Evolutionary conservation across 2,888 invertebrate genomes (phyloP).

Genomic region (Celastrina argiolus): DNA sequence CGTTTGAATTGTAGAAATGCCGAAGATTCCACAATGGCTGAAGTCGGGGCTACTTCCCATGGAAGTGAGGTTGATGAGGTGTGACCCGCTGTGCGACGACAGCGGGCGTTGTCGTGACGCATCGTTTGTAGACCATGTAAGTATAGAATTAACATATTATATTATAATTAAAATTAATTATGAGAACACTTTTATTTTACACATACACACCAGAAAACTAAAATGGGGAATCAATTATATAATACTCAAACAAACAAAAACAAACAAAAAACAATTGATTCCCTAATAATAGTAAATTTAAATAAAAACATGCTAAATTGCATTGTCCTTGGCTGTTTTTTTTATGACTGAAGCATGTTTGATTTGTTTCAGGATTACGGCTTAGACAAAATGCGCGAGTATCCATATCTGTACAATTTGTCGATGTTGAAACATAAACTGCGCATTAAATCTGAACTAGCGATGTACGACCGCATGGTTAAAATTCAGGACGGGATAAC

Average conservation of each 20-base stretch:
- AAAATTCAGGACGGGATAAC: constrained; percentile 45
- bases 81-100: constrained; percentile 47
- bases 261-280: too few species aligned
- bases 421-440: constrained; percentile 27
- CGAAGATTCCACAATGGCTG: constrained; percentile 39
- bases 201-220: too few species aligned
- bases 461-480: constrained; percentile 46
- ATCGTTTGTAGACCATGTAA: constrained; percentile 39
- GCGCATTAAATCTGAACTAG: constrained; percentile 43
- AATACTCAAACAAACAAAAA: too few species aligned
- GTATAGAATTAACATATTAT: constrained; percentile 28
- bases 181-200: too few species aligned
- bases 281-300: too few species aligned
- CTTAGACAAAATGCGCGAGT: constrained; percentile 45
- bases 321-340: too few species aligned
- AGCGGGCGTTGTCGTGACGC: constrained; percentile 38
- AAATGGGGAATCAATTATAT: too few species aligned
- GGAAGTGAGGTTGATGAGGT: constrained; percentile 46
- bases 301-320: too few species aligned
- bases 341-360: constrained; percentile 5
- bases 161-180: too few species aligned
- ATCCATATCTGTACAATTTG: constrained; percentile 47
- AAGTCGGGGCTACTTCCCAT: constrained; percentile 39
- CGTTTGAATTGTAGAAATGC: constrained; percentile 35
- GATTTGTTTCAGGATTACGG: constrained; percentile 52